These are phyloP conservation scores for Babylonia areolata DNA, from an alignment of 1,140 invertebrate genomes.

Conservation along the genomic window DNA sequence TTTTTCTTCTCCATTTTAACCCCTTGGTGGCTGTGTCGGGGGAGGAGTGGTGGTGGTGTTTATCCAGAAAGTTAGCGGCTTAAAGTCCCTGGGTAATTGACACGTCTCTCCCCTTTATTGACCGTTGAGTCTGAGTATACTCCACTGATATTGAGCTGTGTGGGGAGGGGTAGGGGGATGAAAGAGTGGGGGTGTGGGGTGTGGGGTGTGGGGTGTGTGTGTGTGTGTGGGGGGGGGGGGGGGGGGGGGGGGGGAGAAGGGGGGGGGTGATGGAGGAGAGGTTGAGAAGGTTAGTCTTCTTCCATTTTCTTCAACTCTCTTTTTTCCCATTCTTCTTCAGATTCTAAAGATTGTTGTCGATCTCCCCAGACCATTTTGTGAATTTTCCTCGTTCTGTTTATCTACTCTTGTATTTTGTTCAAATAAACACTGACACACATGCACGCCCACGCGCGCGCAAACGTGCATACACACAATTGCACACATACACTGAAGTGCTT, in stretches of 20 bases:
- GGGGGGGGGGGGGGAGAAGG: not conserved
- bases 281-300: not conserved
- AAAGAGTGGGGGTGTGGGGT: not conserved
- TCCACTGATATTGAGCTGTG: slow-evolving; percentile 11
- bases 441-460: no score
- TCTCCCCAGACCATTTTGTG: no score
- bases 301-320: no score
- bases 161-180: not conserved
- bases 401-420: no score
- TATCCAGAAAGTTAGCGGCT: slow-evolving; percentile 7
- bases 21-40: not conserved
- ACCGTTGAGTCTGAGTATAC: slow-evolving; percentile 6
- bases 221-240: not conserved
- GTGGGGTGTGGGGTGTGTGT: not conserved
- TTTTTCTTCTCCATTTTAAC: no score
- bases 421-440: not conserved
- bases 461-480: no score
- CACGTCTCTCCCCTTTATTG: not conserved
- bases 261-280: not conserved
- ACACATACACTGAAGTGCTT: no score
- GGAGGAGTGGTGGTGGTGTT: not conserved
- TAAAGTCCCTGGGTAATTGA: slow-evolving; percentile 3
- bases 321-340: no score
- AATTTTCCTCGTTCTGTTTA: no score
- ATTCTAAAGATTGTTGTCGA: no score